A percentile compares a stretch with the other conserved stretches of the same genome.
Conservation (phyloP, 1,140 invertebrate genomes). For the Drosophila albomicans region DNA sequence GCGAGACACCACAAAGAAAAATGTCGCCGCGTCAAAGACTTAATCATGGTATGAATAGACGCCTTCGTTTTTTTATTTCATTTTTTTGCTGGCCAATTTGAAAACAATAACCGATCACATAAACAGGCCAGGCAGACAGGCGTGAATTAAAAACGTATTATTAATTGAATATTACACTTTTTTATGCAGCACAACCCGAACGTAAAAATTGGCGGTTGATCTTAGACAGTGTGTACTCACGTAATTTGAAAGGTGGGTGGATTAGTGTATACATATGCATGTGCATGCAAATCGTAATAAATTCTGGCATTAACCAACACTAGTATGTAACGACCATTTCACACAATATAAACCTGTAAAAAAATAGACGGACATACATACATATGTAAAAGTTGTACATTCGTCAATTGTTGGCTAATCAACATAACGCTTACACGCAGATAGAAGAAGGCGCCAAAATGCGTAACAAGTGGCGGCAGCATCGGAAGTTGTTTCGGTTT, state of each 20-base stretch:
- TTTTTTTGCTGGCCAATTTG: slow-evolving; percentile 19
- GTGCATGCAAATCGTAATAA: neutral
- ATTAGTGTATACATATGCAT: slow-evolving; percentile 11
- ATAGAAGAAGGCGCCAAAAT: slow-evolving; percentile 67
- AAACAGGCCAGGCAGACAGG: neutral
- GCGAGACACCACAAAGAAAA: slow-evolving; percentile 39
- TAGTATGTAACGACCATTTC: neutral
- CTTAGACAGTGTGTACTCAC: neutral
- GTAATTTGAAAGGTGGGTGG: neutral
- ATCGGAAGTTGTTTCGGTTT: slow-evolving; percentile 67
- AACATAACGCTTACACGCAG: slow-evolving; percentile 15
- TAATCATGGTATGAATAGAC: slow-evolving; percentile 43
- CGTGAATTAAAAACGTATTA: neutral
- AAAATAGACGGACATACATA: too few species aligned
- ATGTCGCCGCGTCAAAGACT: slow-evolving; percentile 31
- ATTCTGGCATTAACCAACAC: neutral
- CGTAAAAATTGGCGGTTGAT: neutral
- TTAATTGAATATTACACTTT: slow-evolving; percentile 4
- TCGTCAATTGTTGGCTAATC: slow-evolving; percentile 15
- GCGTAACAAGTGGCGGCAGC: slow-evolving; percentile 77
- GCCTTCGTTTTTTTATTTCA: slow-evolving; percentile 12
- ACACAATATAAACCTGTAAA: too few species aligned
- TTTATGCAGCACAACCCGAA: neutral
- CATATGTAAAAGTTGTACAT: neutral
- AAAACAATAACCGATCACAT: slow-evolving; percentile 45